phyloP scores from a whole-genome alignment of 2,113 vertebrate genomes.

The Neogobius melanostomus region DNA sequence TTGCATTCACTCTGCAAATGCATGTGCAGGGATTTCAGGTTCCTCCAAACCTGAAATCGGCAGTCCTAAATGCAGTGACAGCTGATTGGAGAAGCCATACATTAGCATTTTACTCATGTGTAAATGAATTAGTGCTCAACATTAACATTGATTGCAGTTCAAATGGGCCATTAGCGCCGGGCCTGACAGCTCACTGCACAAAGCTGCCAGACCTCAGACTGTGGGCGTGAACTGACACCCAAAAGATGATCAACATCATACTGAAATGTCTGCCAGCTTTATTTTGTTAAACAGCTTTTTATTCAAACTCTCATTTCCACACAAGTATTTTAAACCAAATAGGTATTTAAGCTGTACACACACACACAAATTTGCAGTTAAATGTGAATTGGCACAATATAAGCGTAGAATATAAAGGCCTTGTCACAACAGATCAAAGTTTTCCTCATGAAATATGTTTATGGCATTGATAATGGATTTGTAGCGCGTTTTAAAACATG shows the following conservation, averaged over 20 bases:
- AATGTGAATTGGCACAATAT: background rate
- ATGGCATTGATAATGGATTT: background rate
- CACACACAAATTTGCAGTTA: too few species aligned
- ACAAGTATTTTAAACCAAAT: background rate
- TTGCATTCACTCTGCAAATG: background rate
- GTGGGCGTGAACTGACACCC: background rate
- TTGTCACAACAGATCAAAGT: conserved; percentile 5
- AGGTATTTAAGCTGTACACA: too few species aligned
- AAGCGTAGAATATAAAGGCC: background rate
- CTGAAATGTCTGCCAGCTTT: conserved; percentile 1
- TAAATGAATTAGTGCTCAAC: background rate
- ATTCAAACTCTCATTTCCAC: background rate
- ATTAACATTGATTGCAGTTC: conserved; percentile 8
- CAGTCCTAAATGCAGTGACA: background rate
- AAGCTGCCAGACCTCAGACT: background rate
- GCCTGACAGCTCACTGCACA: background rate
- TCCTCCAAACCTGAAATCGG: background rate
- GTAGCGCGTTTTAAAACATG: background rate
- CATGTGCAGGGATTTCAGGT: background rate
- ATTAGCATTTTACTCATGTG: conserved; percentile 6
- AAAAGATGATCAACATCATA: background rate
- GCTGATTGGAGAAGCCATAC: background rate
- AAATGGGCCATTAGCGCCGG: conserved; percentile 4
- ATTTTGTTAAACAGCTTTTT: background rate
- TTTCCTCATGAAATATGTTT: conserved; percentile 1